Percentiles rank a stretch among this genome's conserved stretches.
Conservation (phyloP, 2,888 invertebrate species). For the Molorchus minor region DNA sequence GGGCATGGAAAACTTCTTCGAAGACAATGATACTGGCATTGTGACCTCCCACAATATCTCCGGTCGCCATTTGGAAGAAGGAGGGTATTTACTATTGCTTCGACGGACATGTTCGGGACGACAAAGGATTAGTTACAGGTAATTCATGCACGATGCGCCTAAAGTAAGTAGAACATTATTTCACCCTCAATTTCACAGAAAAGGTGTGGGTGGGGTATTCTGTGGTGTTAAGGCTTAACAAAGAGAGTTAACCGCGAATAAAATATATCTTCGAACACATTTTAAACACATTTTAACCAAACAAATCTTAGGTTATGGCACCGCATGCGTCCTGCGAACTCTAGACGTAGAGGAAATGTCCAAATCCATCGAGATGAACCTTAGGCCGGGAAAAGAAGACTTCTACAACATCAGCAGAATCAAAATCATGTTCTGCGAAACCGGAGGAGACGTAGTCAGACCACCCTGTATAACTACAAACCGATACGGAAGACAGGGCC, state of each 20-base stretch:
- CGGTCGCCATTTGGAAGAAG: conserved; percentile 67
- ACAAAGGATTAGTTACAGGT: conserved; percentile 63
- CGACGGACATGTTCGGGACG: conserved; percentile 70
- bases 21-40: conserved; percentile 62
- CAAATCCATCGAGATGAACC: conserved; percentile 55
- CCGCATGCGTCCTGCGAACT: conserved; percentile 61
- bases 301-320: conserved; percentile 53
- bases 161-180: not conserved
- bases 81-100: conserved; percentile 66
- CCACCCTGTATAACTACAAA: conserved; percentile 62
- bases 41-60: conserved; percentile 68
- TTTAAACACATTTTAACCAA: too few species aligned
- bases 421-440: conserved; percentile 47
- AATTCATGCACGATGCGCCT: conserved; percentile 31
- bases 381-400: conserved; percentile 51
- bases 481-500: conserved; percentile 58
- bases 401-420: conserved; percentile 57
- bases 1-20: conserved; percentile 53
- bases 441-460: conserved; percentile 51
- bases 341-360: conserved; percentile 54
- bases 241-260: too few species aligned
- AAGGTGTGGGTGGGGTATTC: too few species aligned
- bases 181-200: not conserved
- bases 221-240: too few species aligned
- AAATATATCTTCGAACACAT: too few species aligned